phyloP scores from a whole-genome alignment of 2,888 invertebrate genomes.

The Melanargia galathea region DNA sequence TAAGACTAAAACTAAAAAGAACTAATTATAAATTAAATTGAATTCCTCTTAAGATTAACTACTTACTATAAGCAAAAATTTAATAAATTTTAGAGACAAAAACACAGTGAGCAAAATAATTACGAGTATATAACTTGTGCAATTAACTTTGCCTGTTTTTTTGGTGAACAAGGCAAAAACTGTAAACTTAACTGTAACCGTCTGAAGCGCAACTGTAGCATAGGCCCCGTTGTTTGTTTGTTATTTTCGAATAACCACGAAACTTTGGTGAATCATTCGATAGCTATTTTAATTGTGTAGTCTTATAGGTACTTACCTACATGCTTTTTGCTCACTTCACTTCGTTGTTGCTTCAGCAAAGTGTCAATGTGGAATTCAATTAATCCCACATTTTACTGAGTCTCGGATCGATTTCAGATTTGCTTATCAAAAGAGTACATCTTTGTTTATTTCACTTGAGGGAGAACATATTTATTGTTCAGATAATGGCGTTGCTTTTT shows the following conservation, averaged over 20 bases:
- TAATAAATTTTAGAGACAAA: no score
- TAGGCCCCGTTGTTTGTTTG: background rate
- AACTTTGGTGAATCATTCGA: background rate
- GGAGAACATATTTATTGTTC: background rate
- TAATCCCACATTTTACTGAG: constrained; percentile 6
- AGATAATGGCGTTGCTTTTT: constrained; percentile 1
- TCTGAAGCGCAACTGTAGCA: no score
- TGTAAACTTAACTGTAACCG: no score
- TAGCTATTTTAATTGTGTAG: constrained; percentile 4
- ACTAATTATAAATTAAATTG: no score
- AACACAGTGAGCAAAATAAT: no score
- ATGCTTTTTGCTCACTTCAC: background rate
- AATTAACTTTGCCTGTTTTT: no score
- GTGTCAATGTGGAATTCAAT: constrained; percentile 13
- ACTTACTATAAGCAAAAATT: no score
- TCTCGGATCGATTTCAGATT: constrained; percentile 10
- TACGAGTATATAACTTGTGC: no score
- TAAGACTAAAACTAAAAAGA: no score
- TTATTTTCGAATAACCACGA: background rate
- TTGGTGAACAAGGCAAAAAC: no score
- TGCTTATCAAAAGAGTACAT: constrained; percentile 17
- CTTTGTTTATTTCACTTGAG: constrained; percentile 12
- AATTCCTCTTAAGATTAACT: no score
- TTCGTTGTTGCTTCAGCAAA: constrained; percentile 1
- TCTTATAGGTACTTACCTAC: background rate